Evolutionary conservation across 2,888 invertebrate genomes (phyloP).

Genomic region (Phalera bucephala): DNA sequence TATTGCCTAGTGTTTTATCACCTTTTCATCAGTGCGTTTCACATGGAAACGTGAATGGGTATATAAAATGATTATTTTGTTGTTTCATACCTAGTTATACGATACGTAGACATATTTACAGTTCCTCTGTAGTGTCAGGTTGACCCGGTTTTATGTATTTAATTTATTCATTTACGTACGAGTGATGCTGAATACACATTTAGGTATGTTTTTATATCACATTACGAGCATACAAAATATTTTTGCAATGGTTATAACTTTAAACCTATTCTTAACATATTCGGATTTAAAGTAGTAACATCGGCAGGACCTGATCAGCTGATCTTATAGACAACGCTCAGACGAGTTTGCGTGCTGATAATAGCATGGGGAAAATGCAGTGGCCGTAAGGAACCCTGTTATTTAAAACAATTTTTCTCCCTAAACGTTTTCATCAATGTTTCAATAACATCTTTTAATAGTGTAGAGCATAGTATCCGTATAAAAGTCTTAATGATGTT

Average conservation of each 20-base stretch:
- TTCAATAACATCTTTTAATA: no score
- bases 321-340: conserved; percentile 36
- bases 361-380: conserved; percentile 23
- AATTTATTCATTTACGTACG: conserved; percentile 11
- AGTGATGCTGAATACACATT: conserved; percentile 16
- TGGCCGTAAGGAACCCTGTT: conserved; percentile 12
- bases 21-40: conserved; percentile 2
- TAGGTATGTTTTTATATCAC: conserved; percentile 14
- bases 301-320: conserved; percentile 32
- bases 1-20: conserved; percentile 19
- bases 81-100: neutral
- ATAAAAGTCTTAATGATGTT: no score
- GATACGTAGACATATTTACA: conserved; percentile 20
- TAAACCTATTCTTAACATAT: neutral
- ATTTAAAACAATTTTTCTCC: conserved; percentile 9
- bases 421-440: no score
- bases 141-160: conserved; percentile 29
- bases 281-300: neutral
- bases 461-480: no score
- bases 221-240: neutral
- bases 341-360: conserved; percentile 49
- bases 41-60: neutral
- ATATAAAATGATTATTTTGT: neutral
- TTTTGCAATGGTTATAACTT: neutral
- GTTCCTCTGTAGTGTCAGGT: conserved; percentile 16